These are phyloP conservation scores for Osmerus eperlanus DNA, from an alignment of 2,113 vertebrate genomes.

Conservation along the genomic window DNA sequence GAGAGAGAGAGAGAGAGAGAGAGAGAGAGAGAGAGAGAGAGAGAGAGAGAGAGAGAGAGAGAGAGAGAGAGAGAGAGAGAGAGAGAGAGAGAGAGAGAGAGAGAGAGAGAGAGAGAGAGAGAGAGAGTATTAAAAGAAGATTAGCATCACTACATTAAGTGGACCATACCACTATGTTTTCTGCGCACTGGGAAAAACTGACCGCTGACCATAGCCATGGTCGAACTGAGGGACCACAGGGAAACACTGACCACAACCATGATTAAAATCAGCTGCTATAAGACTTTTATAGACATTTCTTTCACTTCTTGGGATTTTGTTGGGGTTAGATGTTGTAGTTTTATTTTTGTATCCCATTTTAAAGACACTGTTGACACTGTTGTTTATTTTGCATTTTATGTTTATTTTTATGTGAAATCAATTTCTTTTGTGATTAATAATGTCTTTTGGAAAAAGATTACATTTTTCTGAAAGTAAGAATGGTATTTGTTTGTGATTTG, in stretches of 20 bases:
- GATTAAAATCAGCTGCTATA: slow-evolving; percentile 11
- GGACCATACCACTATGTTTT: neutral
- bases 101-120: no score
- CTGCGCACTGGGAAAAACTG: neutral
- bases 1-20: no score
- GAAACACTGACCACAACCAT: slow-evolving; percentile 16
- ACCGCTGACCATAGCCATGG: neutral
- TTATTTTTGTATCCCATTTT: no score
- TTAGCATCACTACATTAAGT: slow-evolving; percentile 2
- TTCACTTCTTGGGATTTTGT: slow-evolving; percentile 17
- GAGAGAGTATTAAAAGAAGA: neutral
- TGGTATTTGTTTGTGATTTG: slow-evolving; percentile 21
- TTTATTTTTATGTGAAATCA: slow-evolving; percentile 28
- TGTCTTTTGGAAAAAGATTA: slow-evolving; percentile 29
- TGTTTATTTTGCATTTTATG: neutral
- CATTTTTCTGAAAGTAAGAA: slow-evolving; percentile 31
- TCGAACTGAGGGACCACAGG: neutral
- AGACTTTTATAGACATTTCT: neutral
- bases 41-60: no score
- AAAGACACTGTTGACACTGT: no score
- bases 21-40: no score
- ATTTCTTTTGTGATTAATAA: slow-evolving; percentile 37
- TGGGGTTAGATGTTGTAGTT: slow-evolving; percentile 16
- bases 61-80: no score
- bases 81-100: no score